phyloP scores from a whole-genome alignment of 2,113 vertebrate species.

The Thamnophis sirtalis region DNA sequence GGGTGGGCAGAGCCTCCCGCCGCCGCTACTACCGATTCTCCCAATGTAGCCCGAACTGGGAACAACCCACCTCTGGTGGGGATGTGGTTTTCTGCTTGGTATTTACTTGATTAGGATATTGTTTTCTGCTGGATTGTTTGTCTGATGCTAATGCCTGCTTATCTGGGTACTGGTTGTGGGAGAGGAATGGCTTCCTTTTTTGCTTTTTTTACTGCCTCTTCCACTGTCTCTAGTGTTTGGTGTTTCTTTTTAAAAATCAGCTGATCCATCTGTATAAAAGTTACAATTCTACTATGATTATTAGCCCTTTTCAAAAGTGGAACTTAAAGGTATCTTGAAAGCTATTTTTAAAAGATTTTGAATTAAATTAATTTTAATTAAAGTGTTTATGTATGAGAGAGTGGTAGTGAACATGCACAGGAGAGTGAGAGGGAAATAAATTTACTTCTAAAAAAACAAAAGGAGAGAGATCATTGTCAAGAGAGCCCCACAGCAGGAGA shows the following conservation, averaged over 20 bases:
- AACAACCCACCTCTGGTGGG: too few species aligned
- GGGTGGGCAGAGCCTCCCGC: too few species aligned
- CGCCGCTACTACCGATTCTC: too few species aligned
- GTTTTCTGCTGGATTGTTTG: background rate
- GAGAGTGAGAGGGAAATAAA: background rate
- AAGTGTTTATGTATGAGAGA: background rate
- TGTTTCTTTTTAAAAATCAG: background rate
- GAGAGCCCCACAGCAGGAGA: background rate
- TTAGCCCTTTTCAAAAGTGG: background rate
- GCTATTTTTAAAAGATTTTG: background rate
- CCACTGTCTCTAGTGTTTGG: background rate
- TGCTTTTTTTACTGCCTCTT: background rate
- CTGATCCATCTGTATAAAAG: background rate
- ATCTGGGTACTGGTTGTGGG: background rate
- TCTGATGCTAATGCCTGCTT: background rate
- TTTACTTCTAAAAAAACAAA: slow-evolving; percentile 22
- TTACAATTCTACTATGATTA: background rate
- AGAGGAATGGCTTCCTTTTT: background rate
- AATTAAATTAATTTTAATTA: background rate
- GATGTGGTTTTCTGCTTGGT: background rate
- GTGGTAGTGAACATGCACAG: background rate
- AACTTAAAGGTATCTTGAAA: background rate
- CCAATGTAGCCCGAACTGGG: too few species aligned
- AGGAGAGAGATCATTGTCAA: slow-evolving; percentile 14
- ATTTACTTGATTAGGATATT: background rate